A percentile compares a stretch with the other conserved stretches of the same genome.
phyloP scores from a whole-genome alignment of 2,888 invertebrate genomes.

The Callinectes sapidus region DNA sequence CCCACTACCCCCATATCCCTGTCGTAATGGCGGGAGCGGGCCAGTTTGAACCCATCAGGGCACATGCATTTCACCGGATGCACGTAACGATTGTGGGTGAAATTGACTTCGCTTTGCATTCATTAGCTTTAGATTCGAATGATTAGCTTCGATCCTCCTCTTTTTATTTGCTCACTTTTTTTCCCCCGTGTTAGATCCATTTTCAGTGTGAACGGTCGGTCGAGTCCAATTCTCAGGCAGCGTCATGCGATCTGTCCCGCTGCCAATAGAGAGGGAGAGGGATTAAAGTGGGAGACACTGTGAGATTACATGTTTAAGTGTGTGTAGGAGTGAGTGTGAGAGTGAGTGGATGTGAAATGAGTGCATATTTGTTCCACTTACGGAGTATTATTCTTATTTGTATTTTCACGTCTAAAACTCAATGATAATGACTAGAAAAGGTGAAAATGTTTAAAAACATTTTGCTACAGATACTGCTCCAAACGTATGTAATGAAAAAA shows the following conservation, averaged over 20 bases:
- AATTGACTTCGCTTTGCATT: constrained; percentile 34
- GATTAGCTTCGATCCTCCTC: neutral
- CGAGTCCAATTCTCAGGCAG: neutral
- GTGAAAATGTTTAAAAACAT: too few relatives aligned
- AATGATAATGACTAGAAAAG: too few relatives aligned
- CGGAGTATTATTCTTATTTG: neutral
- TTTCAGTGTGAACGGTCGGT: neutral
- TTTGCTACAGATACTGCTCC: too few relatives aligned
- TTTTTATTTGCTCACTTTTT: neutral
- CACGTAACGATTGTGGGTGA: constrained; percentile 16
- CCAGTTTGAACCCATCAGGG: constrained; percentile 18
- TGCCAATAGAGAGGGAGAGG: neutral
- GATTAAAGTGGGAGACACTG: neutral
- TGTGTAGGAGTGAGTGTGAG: neutral
- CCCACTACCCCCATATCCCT: neutral
- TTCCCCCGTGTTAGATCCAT: neutral
- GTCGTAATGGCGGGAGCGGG: neutral
- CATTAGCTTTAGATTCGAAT: constrained; percentile 27
- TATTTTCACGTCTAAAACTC: too few relatives aligned
- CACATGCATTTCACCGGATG: neutral
- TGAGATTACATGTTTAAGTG: neutral
- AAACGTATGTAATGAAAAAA: too few relatives aligned
- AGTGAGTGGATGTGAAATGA: neutral
- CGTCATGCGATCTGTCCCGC: neutral
- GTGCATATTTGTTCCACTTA: neutral